Percentiles rank a stretch among this genome's conserved stretches.
These are phyloP conservation scores for Xenus cinereus DNA, from an alignment of 2,113 vertebrate genomes.

Conservation along the genomic window DNA sequence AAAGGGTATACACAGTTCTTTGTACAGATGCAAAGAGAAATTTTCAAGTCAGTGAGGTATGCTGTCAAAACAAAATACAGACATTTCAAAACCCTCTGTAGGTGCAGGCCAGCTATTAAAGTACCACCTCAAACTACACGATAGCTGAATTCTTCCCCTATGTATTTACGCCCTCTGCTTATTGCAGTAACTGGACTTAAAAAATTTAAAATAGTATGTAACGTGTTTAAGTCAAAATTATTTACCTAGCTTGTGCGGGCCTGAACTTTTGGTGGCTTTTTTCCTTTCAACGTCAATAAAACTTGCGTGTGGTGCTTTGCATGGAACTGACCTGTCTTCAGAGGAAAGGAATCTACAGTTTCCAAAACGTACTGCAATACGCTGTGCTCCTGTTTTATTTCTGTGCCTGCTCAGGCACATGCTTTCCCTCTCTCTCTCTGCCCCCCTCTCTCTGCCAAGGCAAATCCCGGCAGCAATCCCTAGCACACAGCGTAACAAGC, in stretches of 20 bases:
- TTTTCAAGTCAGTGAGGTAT: neutral
- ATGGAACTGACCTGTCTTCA: neutral
- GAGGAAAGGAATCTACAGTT: neutral
- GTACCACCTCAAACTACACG: neutral
- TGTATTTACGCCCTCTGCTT: neutral
- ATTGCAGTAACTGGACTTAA: neutral
- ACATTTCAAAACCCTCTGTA: neutral
- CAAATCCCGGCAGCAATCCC: conserved; percentile 51
- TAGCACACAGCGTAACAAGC: conserved; percentile 10
- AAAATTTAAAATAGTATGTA: neutral
- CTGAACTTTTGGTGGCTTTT: neutral
- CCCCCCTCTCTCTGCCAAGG: neutral
- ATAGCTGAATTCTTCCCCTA: neutral
- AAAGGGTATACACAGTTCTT: neutral
- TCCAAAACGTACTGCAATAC: neutral
- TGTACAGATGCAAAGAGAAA: neutral
- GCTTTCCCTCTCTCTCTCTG: neutral
- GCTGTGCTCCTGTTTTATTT: conserved; percentile 9
- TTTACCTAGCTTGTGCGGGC: neutral
- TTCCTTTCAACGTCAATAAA: neutral
- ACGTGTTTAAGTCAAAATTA: neutral
- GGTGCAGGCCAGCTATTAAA: neutral
- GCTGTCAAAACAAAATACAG: neutral
- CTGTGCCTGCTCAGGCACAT: neutral
- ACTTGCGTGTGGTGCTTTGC: neutral